Conservation (phyloP, 2,113 vertebrate genomes). For the Marmota monax region DNA sequence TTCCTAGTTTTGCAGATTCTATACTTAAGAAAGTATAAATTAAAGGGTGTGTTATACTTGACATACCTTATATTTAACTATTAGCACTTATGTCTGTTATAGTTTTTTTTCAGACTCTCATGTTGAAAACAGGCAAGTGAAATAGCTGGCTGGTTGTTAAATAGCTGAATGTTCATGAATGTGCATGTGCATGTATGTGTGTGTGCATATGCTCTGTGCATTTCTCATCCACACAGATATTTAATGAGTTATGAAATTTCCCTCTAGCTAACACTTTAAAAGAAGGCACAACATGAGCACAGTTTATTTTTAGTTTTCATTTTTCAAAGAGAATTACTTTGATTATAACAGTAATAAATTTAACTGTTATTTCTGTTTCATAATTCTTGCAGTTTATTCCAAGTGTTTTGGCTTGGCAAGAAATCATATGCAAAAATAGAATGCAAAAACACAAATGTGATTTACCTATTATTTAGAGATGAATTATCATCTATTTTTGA, state of each 20-base stretch:
- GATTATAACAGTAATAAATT: slow-evolving; percentile 58
- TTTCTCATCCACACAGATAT: neutral
- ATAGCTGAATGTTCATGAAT: neutral
- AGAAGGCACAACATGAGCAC: neutral
- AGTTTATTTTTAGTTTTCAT: slow-evolving; percentile 50
- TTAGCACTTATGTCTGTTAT: neutral
- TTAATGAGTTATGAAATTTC: slow-evolving; percentile 23
- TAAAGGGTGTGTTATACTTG: neutral
- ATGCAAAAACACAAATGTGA: neutral
- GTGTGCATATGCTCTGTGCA: neutral
- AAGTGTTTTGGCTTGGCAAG: slow-evolving; percentile 38
- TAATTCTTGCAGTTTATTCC: slow-evolving; percentile 25
- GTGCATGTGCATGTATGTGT: neutral
- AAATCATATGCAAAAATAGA: neutral
- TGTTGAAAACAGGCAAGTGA: neutral
- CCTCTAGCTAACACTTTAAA: neutral
- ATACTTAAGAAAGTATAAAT: slow-evolving; percentile 6
- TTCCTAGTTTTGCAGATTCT: neutral
- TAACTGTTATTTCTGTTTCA: slow-evolving; percentile 43
- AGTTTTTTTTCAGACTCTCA: neutral
- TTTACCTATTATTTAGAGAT: neutral
- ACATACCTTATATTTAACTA: neutral
- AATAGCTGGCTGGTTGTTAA: neutral
- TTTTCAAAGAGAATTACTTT: slow-evolving; percentile 58
- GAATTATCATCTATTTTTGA: slow-evolving; percentile 1